phyloP scores from a whole-genome alignment of 2,797 vertebrate genomes.

The Crenuchus spilurus region DNA sequence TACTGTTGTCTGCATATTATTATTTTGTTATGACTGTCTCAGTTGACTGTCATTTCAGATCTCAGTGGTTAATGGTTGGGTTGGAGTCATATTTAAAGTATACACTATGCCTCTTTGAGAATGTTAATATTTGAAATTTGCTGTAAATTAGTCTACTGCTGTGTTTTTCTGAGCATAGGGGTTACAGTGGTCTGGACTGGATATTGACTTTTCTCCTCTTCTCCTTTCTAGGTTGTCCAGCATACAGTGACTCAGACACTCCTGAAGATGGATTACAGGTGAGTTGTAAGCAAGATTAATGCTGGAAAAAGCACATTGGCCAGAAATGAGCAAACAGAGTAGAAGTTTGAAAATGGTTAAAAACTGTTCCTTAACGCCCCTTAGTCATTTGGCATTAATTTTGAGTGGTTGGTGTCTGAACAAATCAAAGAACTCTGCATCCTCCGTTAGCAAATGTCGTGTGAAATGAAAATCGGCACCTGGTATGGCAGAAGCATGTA shows the following conservation, averaged over 20 bases:
- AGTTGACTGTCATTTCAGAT: neutral
- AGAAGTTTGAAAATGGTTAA: neutral
- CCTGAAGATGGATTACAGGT: constrained; percentile 90
- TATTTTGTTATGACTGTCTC: neutral
- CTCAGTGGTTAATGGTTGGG: neutral
- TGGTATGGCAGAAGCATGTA: constrained; percentile 48
- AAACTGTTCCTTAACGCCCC: constrained; percentile 9
- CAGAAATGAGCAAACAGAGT: neutral
- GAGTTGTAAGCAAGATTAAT: constrained; percentile 61
- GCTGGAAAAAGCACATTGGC: neutral
- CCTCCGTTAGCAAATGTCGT: constrained; percentile 48
- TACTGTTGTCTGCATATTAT: neutral
- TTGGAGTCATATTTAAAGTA: neutral
- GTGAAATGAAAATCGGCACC: constrained; percentile 48
- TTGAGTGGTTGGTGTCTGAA: constrained; percentile 37
- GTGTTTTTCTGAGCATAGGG: neutral
- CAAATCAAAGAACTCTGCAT: constrained; percentile 26
- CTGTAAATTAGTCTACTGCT: neutral
- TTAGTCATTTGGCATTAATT: constrained; percentile 36
- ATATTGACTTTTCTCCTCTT: constrained; percentile 1
- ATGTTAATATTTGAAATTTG: neutral
- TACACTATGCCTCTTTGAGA: neutral
- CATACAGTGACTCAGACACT: constrained; percentile 84
- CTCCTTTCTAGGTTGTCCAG: constrained; percentile 81
- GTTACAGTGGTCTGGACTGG: neutral